phyloP scores from a whole-genome alignment of 2,797 vertebrate species.

The Arrhamphus sclerolepis region DNA sequence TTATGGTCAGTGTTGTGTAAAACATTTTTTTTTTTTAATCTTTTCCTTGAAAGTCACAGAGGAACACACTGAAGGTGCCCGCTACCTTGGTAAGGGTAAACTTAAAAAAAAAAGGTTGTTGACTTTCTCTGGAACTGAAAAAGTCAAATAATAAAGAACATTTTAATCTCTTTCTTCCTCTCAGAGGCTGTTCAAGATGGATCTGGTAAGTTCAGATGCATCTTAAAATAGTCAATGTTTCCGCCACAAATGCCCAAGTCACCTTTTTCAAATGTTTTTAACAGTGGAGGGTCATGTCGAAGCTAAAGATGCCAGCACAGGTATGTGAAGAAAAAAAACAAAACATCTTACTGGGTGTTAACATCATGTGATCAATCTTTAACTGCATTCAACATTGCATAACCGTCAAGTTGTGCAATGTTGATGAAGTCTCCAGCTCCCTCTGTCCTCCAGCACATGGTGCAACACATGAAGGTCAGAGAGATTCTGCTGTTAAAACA shows the following conservation, averaged over 20 bases:
- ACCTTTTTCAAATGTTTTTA: slow-evolving; percentile 22
- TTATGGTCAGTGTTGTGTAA: background rate
- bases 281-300: slow-evolving; percentile 46
- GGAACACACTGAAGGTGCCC: slow-evolving; percentile 46
- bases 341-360: background rate
- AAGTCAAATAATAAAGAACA: background rate
- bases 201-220: slow-evolving; percentile 54
- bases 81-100: slow-evolving; percentile 62
- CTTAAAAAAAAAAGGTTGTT: background rate
- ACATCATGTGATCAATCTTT: background rate
- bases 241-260: background rate
- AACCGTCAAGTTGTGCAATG: no score
- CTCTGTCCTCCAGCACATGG: no score
- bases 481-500: no score
- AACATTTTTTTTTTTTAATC: background rate
- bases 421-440: no score
- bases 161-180: slow-evolving; percentile 15
- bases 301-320: slow-evolving; percentile 28
- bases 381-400: slow-evolving; percentile 1
- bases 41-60: slow-evolving; percentile 52
- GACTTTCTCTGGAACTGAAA: background rate
- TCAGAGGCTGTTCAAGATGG: slow-evolving; percentile 62
- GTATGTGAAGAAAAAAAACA: slow-evolving; percentile 38
- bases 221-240: background rate
- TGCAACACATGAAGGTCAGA: no score